Conservation (phyloP, 2,888 invertebrate species). For the Phasia obesa region DNA sequence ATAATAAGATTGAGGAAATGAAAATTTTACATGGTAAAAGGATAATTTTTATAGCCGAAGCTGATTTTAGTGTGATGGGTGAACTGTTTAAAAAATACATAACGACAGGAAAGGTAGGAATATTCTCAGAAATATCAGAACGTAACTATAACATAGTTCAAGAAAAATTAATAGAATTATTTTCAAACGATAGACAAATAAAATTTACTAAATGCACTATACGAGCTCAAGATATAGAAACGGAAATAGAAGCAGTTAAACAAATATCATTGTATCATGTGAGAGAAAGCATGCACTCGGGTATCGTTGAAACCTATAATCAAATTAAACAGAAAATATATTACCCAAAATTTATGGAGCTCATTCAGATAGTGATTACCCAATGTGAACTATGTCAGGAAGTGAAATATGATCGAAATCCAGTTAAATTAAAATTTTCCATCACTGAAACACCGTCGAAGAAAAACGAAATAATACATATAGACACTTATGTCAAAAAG, state of each 20-base stretch:
- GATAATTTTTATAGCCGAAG: slow-evolving; percentile 4
- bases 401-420: too few relatives aligned
- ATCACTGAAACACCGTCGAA: too few relatives aligned
- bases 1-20: neutral
- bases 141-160: too few relatives aligned
- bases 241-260: slow-evolving; percentile 3
- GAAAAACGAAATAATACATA: too few relatives aligned
- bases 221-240: slow-evolving; percentile 3
- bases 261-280: slow-evolving; percentile 9
- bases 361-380: too few relatives aligned
- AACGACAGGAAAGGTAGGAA: slow-evolving; percentile 6
- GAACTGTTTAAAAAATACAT: slow-evolving; percentile 7
- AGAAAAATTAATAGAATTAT: neutral
- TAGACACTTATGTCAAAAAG: too few relatives aligned
- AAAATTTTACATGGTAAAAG: neutral
- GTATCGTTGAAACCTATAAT: slow-evolving; percentile 18
- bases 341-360: too few relatives aligned
- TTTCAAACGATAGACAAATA: neutral
- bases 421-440: too few relatives aligned
- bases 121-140: neutral
- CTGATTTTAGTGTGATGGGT: neutral
- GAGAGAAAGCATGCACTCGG: slow-evolving; percentile 9
- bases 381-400: too few relatives aligned
- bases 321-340: slow-evolving; percentile 12
- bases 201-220: neutral